phyloP scores from a whole-genome alignment of 2,797 vertebrate species.

The Oryzias dopingdopingensis region DNA sequence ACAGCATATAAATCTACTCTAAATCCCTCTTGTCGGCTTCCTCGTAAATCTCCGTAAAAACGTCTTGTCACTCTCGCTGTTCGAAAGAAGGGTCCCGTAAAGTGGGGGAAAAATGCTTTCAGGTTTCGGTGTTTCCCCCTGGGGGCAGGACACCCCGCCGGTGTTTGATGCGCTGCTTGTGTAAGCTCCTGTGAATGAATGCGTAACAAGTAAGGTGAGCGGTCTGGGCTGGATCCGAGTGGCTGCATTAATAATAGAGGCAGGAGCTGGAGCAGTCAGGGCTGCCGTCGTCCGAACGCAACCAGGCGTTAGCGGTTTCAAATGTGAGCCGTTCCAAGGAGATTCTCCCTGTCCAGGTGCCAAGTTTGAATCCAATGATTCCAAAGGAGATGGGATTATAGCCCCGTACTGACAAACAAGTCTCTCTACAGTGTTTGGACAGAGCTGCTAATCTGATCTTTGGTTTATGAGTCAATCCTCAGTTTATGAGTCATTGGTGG shows the following conservation, averaged over 20 bases:
- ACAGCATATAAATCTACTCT: conserved; percentile 27
- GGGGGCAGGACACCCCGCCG: conserved; percentile 14
- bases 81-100: background rate
- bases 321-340: no score
- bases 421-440: conserved; percentile 32
- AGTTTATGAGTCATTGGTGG: conserved; percentile 25
- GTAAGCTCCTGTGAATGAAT: conserved; percentile 47
- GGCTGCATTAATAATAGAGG: conserved; percentile 66
- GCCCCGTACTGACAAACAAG: conserved; percentile 11
- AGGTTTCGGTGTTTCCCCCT: conserved; percentile 22
- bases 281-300: no score
- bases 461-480: conserved; percentile 19
- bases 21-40: conserved; percentile 17
- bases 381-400: background rate
- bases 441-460: conserved; percentile 15
- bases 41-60: conserved; percentile 22
- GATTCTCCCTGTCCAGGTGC: conserved; percentile 2
- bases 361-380: conserved; percentile 5
- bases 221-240: conserved; percentile 48
- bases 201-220: conserved; percentile 57
- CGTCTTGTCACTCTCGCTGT: conserved; percentile 2
- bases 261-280: conserved; percentile 11
- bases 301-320: no score
- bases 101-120: conserved; percentile 4
- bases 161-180: conserved; percentile 17